Percentiles rank a stretch among this genome's conserved stretches.
These are phyloP conservation scores for Harmothoe impar DNA, from an alignment of 2,888 invertebrate species.

Conservation along the genomic window DNA sequence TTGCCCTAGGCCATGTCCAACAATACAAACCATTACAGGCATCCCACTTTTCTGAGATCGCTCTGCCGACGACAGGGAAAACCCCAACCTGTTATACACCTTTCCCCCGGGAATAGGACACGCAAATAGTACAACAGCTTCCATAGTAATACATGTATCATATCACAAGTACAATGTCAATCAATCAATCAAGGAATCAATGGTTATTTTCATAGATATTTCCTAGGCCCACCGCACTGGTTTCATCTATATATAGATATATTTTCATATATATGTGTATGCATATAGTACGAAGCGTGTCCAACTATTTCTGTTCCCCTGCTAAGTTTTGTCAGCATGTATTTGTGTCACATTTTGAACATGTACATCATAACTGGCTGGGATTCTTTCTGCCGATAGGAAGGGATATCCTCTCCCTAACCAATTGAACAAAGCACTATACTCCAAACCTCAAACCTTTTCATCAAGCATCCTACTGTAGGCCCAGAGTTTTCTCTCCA, in stretches of 20 bases:
- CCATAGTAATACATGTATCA: background rate
- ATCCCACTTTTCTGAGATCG: constrained; percentile 16
- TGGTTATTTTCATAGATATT: background rate
- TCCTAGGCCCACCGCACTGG: background rate
- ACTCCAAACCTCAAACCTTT: background rate
- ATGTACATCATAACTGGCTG: constrained; percentile 22
- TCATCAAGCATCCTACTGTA: constrained; percentile 27
- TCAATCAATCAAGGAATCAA: constrained; percentile 24
- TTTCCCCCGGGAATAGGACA: background rate
- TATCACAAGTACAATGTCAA: constrained; percentile 55
- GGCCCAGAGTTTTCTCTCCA: constrained; percentile 45
- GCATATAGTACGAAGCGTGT: background rate
- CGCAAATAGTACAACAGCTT: constrained; percentile 12
- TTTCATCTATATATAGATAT: constrained; percentile 11
- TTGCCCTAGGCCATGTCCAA: background rate
- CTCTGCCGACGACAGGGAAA: constrained; percentile 39
- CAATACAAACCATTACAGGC: constrained; percentile 13
- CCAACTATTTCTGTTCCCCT: background rate
- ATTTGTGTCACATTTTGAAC: background rate
- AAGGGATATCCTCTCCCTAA: constrained; percentile 2
- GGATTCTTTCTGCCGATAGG: constrained; percentile 30
- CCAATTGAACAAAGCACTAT: background rate
- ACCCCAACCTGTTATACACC: background rate
- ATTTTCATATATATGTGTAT: background rate
- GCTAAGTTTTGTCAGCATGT: background rate